Percentiles rank a stretch among this genome's conserved stretches.
These are phyloP conservation scores for Pegoplata infirma DNA, from an alignment of 2,888 invertebrate species.

Conservation along the genomic window DNA sequence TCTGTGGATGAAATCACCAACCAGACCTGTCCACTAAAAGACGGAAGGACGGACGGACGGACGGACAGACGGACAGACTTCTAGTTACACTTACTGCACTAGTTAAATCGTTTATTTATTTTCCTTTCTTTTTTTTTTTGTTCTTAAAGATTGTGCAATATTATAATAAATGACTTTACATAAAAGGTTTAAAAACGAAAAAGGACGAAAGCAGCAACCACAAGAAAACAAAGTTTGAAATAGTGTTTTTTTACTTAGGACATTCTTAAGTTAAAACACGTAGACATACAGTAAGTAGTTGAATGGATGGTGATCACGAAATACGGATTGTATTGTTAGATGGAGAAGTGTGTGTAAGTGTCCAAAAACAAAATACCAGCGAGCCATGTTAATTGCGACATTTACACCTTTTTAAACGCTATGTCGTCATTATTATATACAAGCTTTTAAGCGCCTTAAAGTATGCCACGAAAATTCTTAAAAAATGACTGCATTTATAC, in stretches of 20 bases:
- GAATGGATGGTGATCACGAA: background rate
- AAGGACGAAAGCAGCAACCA: constrained; percentile 16
- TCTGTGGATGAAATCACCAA: background rate
- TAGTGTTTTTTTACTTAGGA: constrained; percentile 1
- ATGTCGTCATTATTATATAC: background rate
- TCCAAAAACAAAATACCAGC: background rate
- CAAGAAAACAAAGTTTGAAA: constrained; percentile 21
- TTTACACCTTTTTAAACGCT: background rate
- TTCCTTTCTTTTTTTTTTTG: too few species aligned
- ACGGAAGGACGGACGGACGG: constrained; percentile 8
- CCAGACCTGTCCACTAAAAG: constrained; percentile 4
- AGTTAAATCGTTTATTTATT: constrained; percentile 15
- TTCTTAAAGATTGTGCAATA: constrained; percentile 13
- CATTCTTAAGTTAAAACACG: background rate
- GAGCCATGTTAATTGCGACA: background rate
- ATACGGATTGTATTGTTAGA: background rate
- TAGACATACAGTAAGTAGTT: background rate
- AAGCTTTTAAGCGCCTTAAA: constrained; percentile 26
- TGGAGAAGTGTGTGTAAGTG: background rate
- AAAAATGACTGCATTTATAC: background rate
- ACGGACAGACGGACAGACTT: background rate
- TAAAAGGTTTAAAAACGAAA: constrained; percentile 8
- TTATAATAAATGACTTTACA: constrained; percentile 27
- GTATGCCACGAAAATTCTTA: constrained; percentile 4
- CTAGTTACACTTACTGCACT: background rate